phyloP scores from a whole-genome alignment of 2,888 invertebrate species.

The Agrotis clavis region DNA sequence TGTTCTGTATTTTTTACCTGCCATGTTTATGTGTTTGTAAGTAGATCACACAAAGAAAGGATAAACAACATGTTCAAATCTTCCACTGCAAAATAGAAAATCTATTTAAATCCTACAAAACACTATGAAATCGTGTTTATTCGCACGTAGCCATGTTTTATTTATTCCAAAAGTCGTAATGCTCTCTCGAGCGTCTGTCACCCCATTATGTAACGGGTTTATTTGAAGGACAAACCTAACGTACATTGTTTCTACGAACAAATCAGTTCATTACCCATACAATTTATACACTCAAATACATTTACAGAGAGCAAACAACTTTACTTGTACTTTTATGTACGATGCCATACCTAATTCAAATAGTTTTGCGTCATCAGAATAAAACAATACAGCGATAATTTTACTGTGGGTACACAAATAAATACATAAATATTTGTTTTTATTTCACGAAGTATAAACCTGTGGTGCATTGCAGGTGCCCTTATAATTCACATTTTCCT shows the following conservation, averaged over 20 bases:
- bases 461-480: not conserved
- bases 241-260: conserved; percentile 70
- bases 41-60: not conserved
- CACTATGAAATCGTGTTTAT: conserved; percentile 35
- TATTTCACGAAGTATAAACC: not conserved
- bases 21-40: no score
- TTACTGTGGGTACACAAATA: conserved; percentile 11
- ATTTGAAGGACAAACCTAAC: conserved; percentile 73
- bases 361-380: conserved; percentile 71
- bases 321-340: conserved; percentile 46
- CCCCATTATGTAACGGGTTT: conserved; percentile 66
- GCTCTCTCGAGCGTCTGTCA: conserved; percentile 63
- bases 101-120: conserved; percentile 1
- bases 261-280: conserved; percentile 20
- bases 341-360: conserved; percentile 68
- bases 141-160: conserved; percentile 66
- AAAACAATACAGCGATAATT: conserved; percentile 63
- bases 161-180: conserved; percentile 58
- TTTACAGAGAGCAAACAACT: conserved; percentile 68
- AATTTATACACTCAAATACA: conserved; percentile 63
- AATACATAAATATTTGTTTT: conserved; percentile 19
- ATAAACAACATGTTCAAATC: not conserved
- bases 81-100: conserved; percentile 18
- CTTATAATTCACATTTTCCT: conserved; percentile 11
- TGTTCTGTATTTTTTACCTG: no score